Base-by-base conservation (phyloP, 1,140 invertebrate species). In the Lepidurus packardi region DNA sequence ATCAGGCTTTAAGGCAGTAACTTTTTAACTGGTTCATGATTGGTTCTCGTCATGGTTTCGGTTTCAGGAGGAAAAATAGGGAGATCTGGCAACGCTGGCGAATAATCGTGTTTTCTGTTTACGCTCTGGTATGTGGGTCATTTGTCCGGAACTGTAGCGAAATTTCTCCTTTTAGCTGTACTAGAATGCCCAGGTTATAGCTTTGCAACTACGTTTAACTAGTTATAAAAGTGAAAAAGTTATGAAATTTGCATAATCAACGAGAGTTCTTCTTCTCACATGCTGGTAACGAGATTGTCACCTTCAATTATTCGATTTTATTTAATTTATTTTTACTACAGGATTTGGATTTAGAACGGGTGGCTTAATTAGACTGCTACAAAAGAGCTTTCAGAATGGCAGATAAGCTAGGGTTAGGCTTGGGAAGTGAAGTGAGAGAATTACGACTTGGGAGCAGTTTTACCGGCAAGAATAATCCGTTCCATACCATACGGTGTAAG, bases 401-500 rank as follows among this genome's bases (percentile, higher is more conserved):
- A 80, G 91, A 92, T 81, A 91, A 90, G 86, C 86, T 92, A 79
- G 90, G 91, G 82, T 86, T 94, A 77, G 90, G 91, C 82, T 86
- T 94, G 77, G 92, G 91, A 74, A 89, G 89, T 82, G 91, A 92
- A 85, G 89, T 92, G 75, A 88, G 91, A 79, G 92, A 94, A 86
- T 86, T 96, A 43, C 94, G 94, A 85, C 86, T 96, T 76, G 94
- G 94, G 34, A 87, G 91, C 77, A 93, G 91, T 83, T 95, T 95
- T 84, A 90, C 88, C 1, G 90, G 89, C 82, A 90, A 89, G 77
- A 80, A 88, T 77, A 88, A 88, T 73, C 89, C 92, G 79, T 95
- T 94, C 86, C 93, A 96, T 83, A 94, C 93, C 13, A 87, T 95
- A 41, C 92, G 93, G 89, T 95, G 93, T 95, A 90, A 92, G 90